These are phyloP conservation scores for Notarius lentiginosus DNA, from an alignment of 2,113 vertebrate species.

Conservation along the genomic window DNA sequence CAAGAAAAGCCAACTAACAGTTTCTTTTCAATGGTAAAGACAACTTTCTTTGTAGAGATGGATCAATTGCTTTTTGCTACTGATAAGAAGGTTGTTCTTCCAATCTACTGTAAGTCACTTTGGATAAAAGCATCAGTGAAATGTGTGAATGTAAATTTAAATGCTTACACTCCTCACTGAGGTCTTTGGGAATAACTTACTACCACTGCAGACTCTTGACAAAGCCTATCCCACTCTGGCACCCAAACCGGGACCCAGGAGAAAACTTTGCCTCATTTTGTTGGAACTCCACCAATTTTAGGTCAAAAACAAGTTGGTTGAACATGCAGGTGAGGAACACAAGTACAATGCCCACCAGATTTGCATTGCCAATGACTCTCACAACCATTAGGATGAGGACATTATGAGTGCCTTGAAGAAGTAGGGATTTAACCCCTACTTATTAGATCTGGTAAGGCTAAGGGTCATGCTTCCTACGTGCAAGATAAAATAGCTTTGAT, in stretches of 20 bases:
- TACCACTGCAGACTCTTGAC: background rate
- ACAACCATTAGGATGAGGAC: too few relatives aligned
- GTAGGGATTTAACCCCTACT: background rate
- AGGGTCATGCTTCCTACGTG: background rate
- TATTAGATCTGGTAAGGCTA: background rate
- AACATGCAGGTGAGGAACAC: background rate
- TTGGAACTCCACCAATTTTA: too few relatives aligned
- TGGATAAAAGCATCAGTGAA: background rate
- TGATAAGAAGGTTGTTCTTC: background rate
- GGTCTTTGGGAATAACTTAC: background rate
- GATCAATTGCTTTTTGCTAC: background rate
- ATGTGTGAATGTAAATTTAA: background rate
- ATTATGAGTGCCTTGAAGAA: background rate
- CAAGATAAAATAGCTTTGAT: too few relatives aligned
- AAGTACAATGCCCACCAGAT: background rate
- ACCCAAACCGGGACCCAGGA: background rate
- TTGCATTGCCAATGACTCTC: background rate
- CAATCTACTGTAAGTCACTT: background rate
- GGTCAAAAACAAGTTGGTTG: background rate
- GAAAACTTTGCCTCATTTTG: background rate
- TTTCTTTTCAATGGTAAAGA: background rate
- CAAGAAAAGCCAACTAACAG: background rate
- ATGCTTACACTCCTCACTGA: background rate
- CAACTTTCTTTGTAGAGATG: background rate
- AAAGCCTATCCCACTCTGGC: background rate